Conservation (phyloP, 2,888 invertebrate species). For the Drosophila nigricruria region DNA sequence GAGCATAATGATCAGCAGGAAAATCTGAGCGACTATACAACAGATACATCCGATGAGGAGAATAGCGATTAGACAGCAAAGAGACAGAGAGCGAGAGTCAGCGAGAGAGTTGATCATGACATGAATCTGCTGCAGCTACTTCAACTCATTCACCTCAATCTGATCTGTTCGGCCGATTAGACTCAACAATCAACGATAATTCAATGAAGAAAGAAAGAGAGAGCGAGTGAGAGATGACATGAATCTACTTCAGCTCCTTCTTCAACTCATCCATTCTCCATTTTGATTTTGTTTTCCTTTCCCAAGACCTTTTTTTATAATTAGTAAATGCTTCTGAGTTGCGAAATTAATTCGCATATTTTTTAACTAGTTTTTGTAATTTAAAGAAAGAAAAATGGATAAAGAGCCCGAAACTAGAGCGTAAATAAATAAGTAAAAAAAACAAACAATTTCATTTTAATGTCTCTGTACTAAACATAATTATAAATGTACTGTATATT, state of each 20-base stretch:
- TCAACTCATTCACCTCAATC: constrained; percentile 38
- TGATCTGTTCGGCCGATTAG: constrained; percentile 82
- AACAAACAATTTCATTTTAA: constrained; percentile 66
- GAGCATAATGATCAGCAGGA: constrained; percentile 88
- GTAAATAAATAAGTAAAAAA: constrained; percentile 69
- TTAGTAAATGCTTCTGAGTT: constrained; percentile 73
- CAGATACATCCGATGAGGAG: constrained; percentile 88
- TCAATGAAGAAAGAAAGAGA: not conserved
- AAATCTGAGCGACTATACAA: constrained; percentile 89
- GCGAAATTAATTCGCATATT: constrained; percentile 61
- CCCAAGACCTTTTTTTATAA: constrained; percentile 29
- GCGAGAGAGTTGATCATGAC: constrained; percentile 34
- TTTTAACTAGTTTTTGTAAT: constrained; percentile 84
- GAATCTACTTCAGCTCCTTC: not conserved
- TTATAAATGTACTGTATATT: constrained; percentile 81
- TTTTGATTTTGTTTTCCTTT: constrained; percentile 37
- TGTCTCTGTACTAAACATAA: constrained; percentile 76
- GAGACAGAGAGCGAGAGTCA: not conserved
- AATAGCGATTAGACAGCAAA: constrained; percentile 82
- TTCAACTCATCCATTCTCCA: not conserved
- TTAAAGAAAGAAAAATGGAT: constrained; percentile 48
- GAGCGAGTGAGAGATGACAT: constrained; percentile 7
- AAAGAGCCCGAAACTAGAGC: constrained; percentile 71
- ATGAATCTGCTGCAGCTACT: constrained; percentile 5
- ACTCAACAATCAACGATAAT: constrained; percentile 9